Conservation (phyloP, 2,113 vertebrate genomes). For the Anseranas semipalmata region DNA sequence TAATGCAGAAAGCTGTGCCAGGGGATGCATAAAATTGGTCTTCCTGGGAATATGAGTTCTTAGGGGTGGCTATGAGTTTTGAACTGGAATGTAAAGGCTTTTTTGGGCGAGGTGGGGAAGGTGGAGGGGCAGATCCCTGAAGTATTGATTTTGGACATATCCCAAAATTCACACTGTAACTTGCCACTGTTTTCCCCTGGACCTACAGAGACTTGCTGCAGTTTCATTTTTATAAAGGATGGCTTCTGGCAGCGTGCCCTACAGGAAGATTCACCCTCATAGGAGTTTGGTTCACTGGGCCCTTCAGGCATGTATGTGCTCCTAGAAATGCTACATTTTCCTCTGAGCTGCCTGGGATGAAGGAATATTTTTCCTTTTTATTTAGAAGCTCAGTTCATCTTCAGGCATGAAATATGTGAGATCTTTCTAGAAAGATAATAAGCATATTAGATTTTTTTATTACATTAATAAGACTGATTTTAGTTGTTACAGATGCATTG, state of each 20-base stretch:
- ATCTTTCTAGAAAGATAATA: neutral
- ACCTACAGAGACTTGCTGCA: neutral
- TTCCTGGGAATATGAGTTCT: neutral
- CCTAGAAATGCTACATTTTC: neutral
- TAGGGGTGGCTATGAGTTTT: neutral
- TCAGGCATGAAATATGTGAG: neutral
- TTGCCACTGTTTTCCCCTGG: neutral
- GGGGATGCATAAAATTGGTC: neutral
- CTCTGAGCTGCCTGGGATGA: neutral
- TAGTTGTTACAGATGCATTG: neutral
- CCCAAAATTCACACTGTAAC: neutral
- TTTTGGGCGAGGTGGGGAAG: neutral
- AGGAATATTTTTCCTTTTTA: neutral
- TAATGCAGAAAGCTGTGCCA: neutral
- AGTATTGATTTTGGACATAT: neutral
- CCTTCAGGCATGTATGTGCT: neutral
- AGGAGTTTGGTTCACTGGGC: neutral
- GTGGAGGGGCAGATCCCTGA: neutral
- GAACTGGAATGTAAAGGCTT: neutral
- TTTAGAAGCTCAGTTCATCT: neutral
- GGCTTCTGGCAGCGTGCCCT: neutral
- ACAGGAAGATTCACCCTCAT: neutral
- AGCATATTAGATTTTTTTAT: neutral
- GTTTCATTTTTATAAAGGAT: constrained; percentile 4
- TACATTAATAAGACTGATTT: neutral